Base-by-base conservation (phyloP, 2,888 invertebrate species). In the Drosophila sordidula region DNA sequence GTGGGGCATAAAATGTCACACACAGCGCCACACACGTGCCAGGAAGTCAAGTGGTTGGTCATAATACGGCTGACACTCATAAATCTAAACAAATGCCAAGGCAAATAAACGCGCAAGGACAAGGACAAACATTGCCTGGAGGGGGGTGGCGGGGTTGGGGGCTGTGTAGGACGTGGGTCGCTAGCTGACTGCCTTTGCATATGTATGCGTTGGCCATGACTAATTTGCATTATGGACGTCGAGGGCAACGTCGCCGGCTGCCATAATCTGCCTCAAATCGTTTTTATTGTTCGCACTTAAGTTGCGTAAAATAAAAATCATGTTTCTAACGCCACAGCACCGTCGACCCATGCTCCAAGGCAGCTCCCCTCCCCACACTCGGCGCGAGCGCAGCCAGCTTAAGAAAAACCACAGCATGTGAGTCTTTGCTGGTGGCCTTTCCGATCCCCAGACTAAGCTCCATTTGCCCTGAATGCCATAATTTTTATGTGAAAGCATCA, bases 291-390 rank as follows among this genome's bases (percentile, higher is more conserved):
- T 89, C 89, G 89, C 91, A 91, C 90, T 91, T 91, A 90, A 90
- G 87, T 91, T 91, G 90, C 90, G 90, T 91, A 90, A 91, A 90
- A 91, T 91, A 91, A 91, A 90, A 90, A 91, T 89, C 90, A 90
- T 90, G 91, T 90, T 87, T 88, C 83, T 88, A 87, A 77, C 89
- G 86, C 89, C 85, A 61, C 61, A 51, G 64, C 42, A 29, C 9
- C 29, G 29, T 3, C 29, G 8, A 26, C 26, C 26, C 26, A 8
- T 26, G 26, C 8, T 26, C 6, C 26, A 32, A 45, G 49, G 18
- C 4, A n/a, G 11, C 36, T 25, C 25, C 34, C 36, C 9, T 6
- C 3, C 29, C 14, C 22, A 14, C 14, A 1, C 18, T 2, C 18
- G 1, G 18, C 18, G 18, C 18, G 18, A 18, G 22, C 44, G 36